phyloP scores from a whole-genome alignment of 2,888 invertebrate genomes.

The Ectemnius cavifrons region DNA sequence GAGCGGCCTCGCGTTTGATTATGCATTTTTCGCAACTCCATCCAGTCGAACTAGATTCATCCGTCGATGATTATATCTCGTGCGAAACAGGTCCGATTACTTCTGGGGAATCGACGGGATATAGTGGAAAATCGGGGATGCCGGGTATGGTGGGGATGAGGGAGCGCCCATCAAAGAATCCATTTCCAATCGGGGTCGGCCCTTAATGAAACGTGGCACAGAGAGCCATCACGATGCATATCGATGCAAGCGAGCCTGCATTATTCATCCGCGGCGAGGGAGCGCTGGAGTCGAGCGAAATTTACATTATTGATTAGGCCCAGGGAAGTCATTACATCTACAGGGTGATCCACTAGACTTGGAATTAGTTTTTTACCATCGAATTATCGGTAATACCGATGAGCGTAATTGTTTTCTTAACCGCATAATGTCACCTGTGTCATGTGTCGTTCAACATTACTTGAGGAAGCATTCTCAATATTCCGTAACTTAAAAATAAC shows the following conservation, averaged over 20 bases:
- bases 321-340: constrained; percentile 28
- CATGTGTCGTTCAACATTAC: no score
- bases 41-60: no score
- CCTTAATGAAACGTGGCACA: neutral
- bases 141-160: neutral
- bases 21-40: no score
- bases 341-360: no score
- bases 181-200: constrained; percentile 8
- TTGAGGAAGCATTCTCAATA: no score
- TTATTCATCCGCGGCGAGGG: constrained; percentile 31
- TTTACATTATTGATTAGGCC: constrained; percentile 54
- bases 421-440: no score
- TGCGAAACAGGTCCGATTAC: neutral
- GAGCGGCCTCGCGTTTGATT: no score
- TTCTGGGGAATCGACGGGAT: neutral
- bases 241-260: constrained; percentile 18
- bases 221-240: constrained; percentile 25
- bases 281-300: constrained; percentile 39
- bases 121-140: neutral
- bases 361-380: no score
- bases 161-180: neutral
- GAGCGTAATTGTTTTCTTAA: no score
- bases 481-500: no score
- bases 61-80: neutral
- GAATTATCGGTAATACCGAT: no score